Percentiles rank a stretch among this genome's conserved stretches.
phyloP scores from a whole-genome alignment of 2,888 invertebrate genomes.

The Sminthurinus aureus region DNA sequence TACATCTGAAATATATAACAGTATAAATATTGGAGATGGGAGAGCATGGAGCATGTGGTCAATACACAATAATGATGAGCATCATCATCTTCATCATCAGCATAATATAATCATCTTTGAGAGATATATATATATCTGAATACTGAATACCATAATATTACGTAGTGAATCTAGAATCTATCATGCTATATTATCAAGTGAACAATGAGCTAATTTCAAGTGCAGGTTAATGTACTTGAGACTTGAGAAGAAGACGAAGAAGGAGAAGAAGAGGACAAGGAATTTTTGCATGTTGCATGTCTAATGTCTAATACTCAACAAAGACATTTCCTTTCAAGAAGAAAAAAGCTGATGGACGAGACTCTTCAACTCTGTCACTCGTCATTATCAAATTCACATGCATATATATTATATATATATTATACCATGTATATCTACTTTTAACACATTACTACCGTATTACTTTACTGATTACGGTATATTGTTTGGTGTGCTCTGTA shows the following conservation, averaged over 20 bases:
- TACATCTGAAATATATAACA: no score
- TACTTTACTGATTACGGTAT: no score
- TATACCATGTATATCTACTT: no score
- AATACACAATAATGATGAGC: not conserved
- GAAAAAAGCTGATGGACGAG: no score
- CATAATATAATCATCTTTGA: not conserved
- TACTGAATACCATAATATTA: not conserved
- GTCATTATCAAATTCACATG: no score
- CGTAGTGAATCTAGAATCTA: not conserved
- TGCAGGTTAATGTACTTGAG: not conserved
- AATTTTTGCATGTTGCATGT: no score
- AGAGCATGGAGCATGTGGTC: not conserved
- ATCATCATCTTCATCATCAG: not conserved
- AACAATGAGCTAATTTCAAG: constrained; percentile 1
- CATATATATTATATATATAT: no score
- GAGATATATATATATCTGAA: not conserved
- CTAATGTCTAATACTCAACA: no score
- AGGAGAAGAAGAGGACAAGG: not conserved
- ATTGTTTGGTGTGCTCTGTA: no score
- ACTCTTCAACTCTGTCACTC: no score
- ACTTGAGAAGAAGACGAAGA: not conserved
- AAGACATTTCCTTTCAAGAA: no score
- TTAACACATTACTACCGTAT: no score
- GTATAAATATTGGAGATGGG: not conserved
- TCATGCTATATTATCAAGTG: not conserved